A percentile compares a stretch with the other conserved stretches of the same genome.
Conservation (phyloP, 1,140 invertebrate genomes). For the Bombus terrestris region DNA sequence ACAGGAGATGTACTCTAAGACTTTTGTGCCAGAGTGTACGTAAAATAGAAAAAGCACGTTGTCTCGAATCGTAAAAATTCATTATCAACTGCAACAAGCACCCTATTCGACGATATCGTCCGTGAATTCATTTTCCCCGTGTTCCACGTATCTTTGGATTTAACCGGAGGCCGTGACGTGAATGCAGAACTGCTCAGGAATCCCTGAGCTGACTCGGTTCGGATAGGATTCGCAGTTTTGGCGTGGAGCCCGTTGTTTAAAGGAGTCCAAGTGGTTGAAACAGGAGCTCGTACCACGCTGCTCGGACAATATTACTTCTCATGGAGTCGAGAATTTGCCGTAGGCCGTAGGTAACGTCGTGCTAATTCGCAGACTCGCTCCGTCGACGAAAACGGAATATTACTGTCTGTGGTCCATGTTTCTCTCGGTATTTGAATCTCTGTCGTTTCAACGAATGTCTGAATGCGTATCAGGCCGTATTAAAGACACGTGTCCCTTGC, state of each 20-base stretch:
- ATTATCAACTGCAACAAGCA: neutral
- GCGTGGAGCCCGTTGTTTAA: slow-evolving; percentile 60
- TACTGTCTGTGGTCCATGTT: slow-evolving; percentile 48
- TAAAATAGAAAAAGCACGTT: neutral
- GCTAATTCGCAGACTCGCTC: slow-evolving; percentile 57
- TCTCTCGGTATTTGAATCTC: slow-evolving; percentile 48
- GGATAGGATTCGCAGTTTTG: slow-evolving; percentile 59
- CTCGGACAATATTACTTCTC: slow-evolving; percentile 67
- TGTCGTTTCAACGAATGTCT: slow-evolving; percentile 23
- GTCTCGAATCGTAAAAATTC: slow-evolving; percentile 41
- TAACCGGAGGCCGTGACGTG: slow-evolving; percentile 59
- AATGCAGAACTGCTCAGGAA: slow-evolving; percentile 35
- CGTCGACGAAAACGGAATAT: slow-evolving; percentile 54
- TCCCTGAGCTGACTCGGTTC: slow-evolving; percentile 18
- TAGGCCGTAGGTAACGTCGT: slow-evolving; percentile 53
- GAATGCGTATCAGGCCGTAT: neutral
- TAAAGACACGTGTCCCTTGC: slow-evolving; percentile 20
- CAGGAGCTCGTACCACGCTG: slow-evolving; percentile 19
- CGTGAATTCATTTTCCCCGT: slow-evolving; percentile 59
- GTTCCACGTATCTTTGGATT: slow-evolving; percentile 61
- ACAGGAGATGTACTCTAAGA: too few species aligned
- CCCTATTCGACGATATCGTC: slow-evolving; percentile 27
- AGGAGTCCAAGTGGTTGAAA: slow-evolving; percentile 60
- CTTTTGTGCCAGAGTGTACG: neutral
- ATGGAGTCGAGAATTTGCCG: slow-evolving; percentile 53